Evolutionary conservation across 1,140 invertebrate genomes (phyloP), one percentile per base, ranked within the genome.

Genomic region (Gonioctena quinquepunctata): DNA sequence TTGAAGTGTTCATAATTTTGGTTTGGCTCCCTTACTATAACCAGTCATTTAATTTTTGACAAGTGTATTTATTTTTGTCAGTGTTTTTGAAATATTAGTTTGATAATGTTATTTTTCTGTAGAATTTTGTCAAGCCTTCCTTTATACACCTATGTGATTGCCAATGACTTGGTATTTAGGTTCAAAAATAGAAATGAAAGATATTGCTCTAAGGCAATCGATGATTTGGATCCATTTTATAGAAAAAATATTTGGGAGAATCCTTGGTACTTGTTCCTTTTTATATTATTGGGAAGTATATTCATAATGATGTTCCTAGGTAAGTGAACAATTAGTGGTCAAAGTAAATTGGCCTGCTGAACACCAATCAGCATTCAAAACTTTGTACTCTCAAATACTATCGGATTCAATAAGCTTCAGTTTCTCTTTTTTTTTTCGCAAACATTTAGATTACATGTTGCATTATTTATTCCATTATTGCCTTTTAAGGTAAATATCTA

Each of bases 241-340:
- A 57, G 49, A 16, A 61, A 63, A 49, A 52, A 59, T 50, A 62
- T 71, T 2, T 56, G 60, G 25, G 65, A 71, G 62, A 68, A 57
- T 68, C 48, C 62, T 7, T 26, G 26, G 25, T 71, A 71, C 27
- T 28, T 71, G 6, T 13, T 72, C 8, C 50, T 68, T 16, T 26
- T 68, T 6, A 57, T 68, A 42, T 8, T 68, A 5, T 48, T 72
- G 22, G 70, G 63, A 13, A 66, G 60, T 26, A 52, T 68, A 25
- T 57, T 69, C 59, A 18, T 59, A 8, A 28, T 72, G n/a, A 48
- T 72, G 26, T 42, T 72, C 18, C 49, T 72, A 64, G 70, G 70
- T 69, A 61, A 71, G 52, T 54, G 8, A n/a, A 23, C 8, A 48
- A n/a, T 42, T 48, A 7, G 7, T 54, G n/a, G n/a, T n/a, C n/a